Base-by-base conservation (phyloP, 2,113 vertebrate species). In the Anguilla rostrata region DNA sequence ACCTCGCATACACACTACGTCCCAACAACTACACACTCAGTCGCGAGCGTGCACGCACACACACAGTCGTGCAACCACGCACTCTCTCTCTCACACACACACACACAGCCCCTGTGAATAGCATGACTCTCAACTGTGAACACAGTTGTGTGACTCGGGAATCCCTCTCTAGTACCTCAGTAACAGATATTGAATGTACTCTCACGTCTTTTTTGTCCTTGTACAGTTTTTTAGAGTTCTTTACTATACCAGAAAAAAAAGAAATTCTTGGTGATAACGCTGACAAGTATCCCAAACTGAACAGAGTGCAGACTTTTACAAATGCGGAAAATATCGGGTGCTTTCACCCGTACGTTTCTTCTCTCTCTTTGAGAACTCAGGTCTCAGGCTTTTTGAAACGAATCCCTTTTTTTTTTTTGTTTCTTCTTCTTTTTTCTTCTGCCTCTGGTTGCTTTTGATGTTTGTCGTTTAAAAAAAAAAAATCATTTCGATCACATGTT, bases 131-230 rank as follows among this genome's bases (percentile, higher is more conserved):
- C 93, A 92, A 94, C 94, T 94, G 91, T 94, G 92, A 94, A 92
- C 87, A 89, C 91, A 92, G 91, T 95, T 91, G 83, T 93, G 92
- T 94, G 91, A 94, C 92, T 92, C 94, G 92, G 94, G 91, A 95
- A 93, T 92, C 94, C 93, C 94, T 94, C 94, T 94, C 91, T 95
- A 95, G 95, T 96, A 96, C 96, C 96, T 96, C 96, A 96, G 94
- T 95, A 95, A 95, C 96, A 96, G 95, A 96, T 96, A 96, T 95
- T 96, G 96, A 96, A 96, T 96, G 96, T 96, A 96, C 94, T 92
- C 94, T 94, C 92, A 92, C 91, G 93, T 94, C 91, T 88, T 85
- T 86, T 53, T 63, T 53, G 41, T 85, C 92, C 94, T 93, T 96
- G 95, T 95, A 95, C 94, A 95, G 94, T 94, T 94, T 95, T 94